These are phyloP conservation scores for Encarsia formosa DNA, from an alignment of 2,888 invertebrate genomes.

Conservation along the genomic window DNA sequence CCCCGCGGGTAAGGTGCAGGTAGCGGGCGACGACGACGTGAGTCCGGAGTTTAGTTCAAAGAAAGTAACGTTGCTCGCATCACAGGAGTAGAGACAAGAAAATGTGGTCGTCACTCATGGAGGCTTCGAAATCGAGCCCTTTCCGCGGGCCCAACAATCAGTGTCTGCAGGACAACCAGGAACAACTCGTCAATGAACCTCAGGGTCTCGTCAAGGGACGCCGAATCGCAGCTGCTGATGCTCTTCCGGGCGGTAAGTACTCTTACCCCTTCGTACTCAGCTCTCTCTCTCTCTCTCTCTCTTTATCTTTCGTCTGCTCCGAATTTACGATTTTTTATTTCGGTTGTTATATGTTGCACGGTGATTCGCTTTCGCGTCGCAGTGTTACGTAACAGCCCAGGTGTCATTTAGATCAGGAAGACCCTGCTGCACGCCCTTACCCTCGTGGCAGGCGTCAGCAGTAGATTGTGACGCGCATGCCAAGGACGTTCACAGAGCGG, in stretches of 20 bases:
- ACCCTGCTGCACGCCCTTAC: not conserved
- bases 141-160: conserved; percentile 35
- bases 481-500: conserved; percentile 7
- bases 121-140: conserved; percentile 51
- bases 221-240: conserved; percentile 48
- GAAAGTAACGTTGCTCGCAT: too few relatives aligned
- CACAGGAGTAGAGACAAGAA: too few relatives aligned
- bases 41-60: too few relatives aligned
- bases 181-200: conserved; percentile 45
- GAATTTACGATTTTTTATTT: too few relatives aligned
- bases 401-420: not conserved
- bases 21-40: too few relatives aligned
- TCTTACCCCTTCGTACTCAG: not conserved
- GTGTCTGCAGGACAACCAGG: conserved; percentile 42
- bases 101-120: conserved; percentile 52
- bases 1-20: too few relatives aligned
- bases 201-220: conserved; percentile 46
- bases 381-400: not conserved
- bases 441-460: not conserved
- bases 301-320: not conserved
- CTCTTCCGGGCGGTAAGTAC: conserved; percentile 45
- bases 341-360: too few relatives aligned
- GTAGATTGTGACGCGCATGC: too few relatives aligned
- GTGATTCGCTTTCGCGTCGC: too few relatives aligned
- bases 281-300: not conserved